Percentiles rank a stretch among this genome's conserved stretches.
Conservation (phyloP, 2,888 invertebrate species). For the Tetragonisca angustula region DNA sequence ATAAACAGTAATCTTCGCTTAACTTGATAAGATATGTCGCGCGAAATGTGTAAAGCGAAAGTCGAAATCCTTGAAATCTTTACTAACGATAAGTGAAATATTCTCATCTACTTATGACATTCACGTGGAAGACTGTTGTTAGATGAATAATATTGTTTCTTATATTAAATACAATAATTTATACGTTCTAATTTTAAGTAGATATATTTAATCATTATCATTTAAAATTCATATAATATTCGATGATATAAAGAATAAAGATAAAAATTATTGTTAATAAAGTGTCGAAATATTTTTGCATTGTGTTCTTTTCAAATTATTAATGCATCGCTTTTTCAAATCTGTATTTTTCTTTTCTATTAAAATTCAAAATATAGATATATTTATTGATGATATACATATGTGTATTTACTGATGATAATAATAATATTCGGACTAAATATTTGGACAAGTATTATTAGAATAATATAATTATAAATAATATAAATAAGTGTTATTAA, state of each 20-base stretch:
- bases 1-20: conserved; percentile 4
- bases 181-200: not conserved
- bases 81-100: conserved; percentile 1
- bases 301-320: not conserved
- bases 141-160: not conserved
- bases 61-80: conserved; percentile 46
- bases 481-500: too few relatives aligned
- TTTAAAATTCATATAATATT: too few relatives aligned
- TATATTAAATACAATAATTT: not conserved
- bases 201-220: not conserved
- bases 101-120: not conserved
- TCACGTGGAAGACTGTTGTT: not conserved
- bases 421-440: not conserved
- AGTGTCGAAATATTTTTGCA: too few relatives aligned
- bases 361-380: not conserved
- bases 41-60: conserved; percentile 23
- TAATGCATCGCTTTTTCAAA: not conserved
- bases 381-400: too few relatives aligned
- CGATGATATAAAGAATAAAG: not conserved
- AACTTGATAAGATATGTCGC: conserved; percentile 13
- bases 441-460: not conserved
- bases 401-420: not conserved
- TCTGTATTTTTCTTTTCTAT: not conserved
- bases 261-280: not conserved
- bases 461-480: too few relatives aligned